phyloP scores from a whole-genome alignment of 1,140 invertebrate species.

The Scaptomyza pallida region DNA sequence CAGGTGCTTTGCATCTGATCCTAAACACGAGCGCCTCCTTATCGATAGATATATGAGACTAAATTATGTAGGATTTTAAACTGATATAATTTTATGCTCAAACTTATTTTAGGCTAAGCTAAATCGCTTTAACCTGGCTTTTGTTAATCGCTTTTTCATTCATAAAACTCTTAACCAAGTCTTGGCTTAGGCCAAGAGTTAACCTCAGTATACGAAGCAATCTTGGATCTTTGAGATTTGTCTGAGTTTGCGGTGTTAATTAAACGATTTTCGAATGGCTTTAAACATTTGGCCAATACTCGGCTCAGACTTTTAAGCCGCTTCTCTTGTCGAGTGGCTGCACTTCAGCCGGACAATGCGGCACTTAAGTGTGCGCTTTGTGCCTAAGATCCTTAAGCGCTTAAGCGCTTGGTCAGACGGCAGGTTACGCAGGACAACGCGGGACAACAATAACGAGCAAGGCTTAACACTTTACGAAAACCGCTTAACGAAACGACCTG shows the following conservation, averaged over 20 bases:
- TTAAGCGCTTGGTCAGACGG: slow-evolving; percentile 48
- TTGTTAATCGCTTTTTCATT: slow-evolving; percentile 41
- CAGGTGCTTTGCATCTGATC: not conserved
- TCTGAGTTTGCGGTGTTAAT: slow-evolving; percentile 37
- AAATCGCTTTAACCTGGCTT: not conserved
- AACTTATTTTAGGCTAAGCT: too few relatives aligned
- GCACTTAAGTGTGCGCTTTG: slow-evolving; percentile 67
- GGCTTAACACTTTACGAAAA: slow-evolving; percentile 64
- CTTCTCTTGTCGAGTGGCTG: slow-evolving; percentile 49
- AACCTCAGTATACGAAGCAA: slow-evolving; percentile 8
- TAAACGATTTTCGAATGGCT: slow-evolving; percentile 41
- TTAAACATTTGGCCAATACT: slow-evolving; percentile 13
- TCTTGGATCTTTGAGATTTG: slow-evolving; percentile 34
- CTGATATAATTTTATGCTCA: too few relatives aligned
- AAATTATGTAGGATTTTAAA: too few relatives aligned
- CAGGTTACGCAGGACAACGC: slow-evolving; percentile 13
- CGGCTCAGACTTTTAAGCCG: slow-evolving; percentile 35
- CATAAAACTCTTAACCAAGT: slow-evolving; percentile 31
- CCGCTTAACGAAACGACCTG: slow-evolving; percentile 40
- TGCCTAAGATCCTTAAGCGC: slow-evolving; percentile 54
- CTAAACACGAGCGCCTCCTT: not conserved
- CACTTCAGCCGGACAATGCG: slow-evolving; percentile 63
- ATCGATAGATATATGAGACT: too few relatives aligned
- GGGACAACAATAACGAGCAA: slow-evolving; percentile 1
- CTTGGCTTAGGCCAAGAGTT: slow-evolving; percentile 17